A percentile compares a stretch with the other conserved stretches of the same genome.
Evolutionary conservation across 1,140 invertebrate genomes (phyloP).

Genomic region (Nixonia krombeini): DNA sequence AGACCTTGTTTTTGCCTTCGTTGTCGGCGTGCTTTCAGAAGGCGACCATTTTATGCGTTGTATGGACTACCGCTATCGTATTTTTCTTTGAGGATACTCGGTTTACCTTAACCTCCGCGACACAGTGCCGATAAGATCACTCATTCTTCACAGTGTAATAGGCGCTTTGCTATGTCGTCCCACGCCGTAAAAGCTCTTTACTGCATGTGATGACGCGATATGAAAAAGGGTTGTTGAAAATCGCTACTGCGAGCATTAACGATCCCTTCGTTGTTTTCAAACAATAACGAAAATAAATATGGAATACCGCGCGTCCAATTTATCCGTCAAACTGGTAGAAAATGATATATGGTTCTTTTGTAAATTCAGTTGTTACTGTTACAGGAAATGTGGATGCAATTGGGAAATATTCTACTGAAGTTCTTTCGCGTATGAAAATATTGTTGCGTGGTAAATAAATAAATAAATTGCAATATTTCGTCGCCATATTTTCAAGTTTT

Average conservation of each 20-base stretch:
- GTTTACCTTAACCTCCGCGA: slow-evolving; percentile 17
- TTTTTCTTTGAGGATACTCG: slow-evolving; percentile 22
- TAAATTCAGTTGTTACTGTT: too few species aligned
- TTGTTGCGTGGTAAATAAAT: too few species aligned
- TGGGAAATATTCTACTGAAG: too few species aligned
- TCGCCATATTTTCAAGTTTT: too few species aligned
- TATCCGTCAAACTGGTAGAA: too few species aligned
- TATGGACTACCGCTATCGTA: neutral
- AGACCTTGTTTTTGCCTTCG: too few species aligned
- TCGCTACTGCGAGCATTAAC: neutral
- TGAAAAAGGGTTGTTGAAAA: slow-evolving; percentile 7
- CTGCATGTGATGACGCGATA: neutral
- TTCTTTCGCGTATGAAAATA: too few species aligned
- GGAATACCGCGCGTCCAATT: too few species aligned
- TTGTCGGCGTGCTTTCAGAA: too few species aligned
- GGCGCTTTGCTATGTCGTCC: neutral
- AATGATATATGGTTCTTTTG: too few species aligned
- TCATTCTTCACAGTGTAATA: slow-evolving; percentile 11
- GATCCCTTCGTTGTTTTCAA: neutral
- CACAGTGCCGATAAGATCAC: slow-evolving; percentile 4
- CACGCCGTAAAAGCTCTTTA: slow-evolving; percentile 4
- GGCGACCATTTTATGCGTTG: slow-evolving; percentile 13
- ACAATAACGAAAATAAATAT: neutral
- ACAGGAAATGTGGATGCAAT: too few species aligned
- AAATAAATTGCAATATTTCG: too few species aligned